Base-by-base conservation (phyloP, 2,888 invertebrate species). In the Drosophila quasianomalipes region DNA sequence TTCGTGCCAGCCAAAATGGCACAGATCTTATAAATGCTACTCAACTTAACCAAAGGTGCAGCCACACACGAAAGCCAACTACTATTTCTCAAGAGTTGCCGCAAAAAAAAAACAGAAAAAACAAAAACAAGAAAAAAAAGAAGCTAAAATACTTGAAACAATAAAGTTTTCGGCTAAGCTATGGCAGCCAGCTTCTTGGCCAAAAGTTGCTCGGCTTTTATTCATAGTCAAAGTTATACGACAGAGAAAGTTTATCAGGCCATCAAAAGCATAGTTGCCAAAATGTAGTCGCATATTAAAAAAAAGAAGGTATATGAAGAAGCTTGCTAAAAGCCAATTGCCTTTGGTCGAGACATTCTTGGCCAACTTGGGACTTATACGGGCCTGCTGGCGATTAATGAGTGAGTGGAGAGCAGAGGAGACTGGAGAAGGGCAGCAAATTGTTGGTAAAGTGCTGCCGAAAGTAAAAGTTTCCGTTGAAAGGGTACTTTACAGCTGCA, bases 201-300 rank as follows among this genome's bases (percentile, higher is more conserved):
- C 59, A 69, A 76, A 74, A 84, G 68, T 73, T 81, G 61, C 57
- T 76, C 68, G 66, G 74, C 70, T 74, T 64, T 70, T 76, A 69
- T 74, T 67, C 60, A 67, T 76, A 73, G 66, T 63, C 63, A 82
- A 87, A 81, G 81, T 81, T 81, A 88, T 87, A 69, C 47, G 64
- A 10, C 82, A 81, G 85, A 74, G 85, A 85, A 85, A 85, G 85
- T 85, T 85, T 79, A 53, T 61, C 70, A 69, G 54, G 68, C 68
- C 71, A 75, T 74, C 82, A 82, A 77, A 82, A 83, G 82, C 73
- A 72, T 74, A 78, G 86, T 85, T 85, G 78, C 78, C 72, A 82
- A 88, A 86, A 83, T 47, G 47, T 47, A 26, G 47, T 26, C 47
- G 4, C 47, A 47, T 26, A 26, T 47, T 16, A 26, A 67, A 61